Base-by-base conservation (phyloP, 2,113 vertebrate species). In the Girardinichthys multiradiatus region DNA sequence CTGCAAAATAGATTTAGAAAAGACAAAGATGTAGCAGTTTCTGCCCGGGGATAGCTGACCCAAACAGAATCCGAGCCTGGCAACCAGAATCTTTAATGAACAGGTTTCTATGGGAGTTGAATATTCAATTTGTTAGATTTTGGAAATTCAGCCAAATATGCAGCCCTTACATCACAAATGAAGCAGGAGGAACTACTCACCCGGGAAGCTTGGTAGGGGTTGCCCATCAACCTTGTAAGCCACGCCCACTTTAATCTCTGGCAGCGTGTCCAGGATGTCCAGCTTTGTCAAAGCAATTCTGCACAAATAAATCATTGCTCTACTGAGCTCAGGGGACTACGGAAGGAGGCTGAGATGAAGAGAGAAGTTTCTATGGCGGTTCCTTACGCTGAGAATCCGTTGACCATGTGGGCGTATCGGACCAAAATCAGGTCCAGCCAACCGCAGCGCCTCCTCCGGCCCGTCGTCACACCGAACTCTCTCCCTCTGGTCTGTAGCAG, bases 381-480 rank as follows among this genome's bases (percentile, higher is more conserved):
- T 68, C 14, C 94, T 95, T 92, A 96, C 94, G 94, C 94, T 27
- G 93, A 90, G 76, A 96, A 96, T 67, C 95, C 94, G 0, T 95
- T 95, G 84, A 96, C 92, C 95, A 95, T 95, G 88, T 95, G 94
- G 63, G 95, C 94, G 30, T 96, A 95, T 90, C 93, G 86, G 84
- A 95, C 94, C 80, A 95, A 80, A 35, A 95, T 92, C 75, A 95
- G 83, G 74, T 96, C 95, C 82, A 96, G 87, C 95, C 95, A 96
- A 26, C 95, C 95, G 75, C 98, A 99, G 67, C 98, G 95, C 87
- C 97, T 92, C 87, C 90, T 95, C 29, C 98, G 95, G 77, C 94
- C 95, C 0, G 95, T 96, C 1, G 95, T 95, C 71, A 96, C 95
- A 0, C 95, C 95, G 0, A 95, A 69, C 83, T 96, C 95, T 27